Conservation (phyloP, 2,888 invertebrate genomes). For the Ametastegia equiseti region DNA sequence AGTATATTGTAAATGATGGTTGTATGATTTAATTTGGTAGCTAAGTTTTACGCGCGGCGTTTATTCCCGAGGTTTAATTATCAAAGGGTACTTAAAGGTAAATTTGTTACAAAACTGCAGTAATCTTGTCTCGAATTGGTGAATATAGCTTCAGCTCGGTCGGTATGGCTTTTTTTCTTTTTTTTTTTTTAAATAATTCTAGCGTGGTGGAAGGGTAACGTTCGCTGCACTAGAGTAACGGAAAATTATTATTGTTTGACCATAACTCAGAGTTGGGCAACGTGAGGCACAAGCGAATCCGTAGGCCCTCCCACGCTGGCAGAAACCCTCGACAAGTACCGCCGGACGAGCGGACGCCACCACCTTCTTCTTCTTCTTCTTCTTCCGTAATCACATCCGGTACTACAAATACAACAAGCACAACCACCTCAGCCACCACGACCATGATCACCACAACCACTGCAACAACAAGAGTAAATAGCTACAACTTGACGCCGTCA, state of each 20-base stretch:
- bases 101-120: neutral
- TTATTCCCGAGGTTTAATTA: neutral
- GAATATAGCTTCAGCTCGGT: neutral
- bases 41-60: neutral
- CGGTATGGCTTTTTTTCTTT: conserved; percentile 42
- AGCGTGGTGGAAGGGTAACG: conserved; percentile 33
- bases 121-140: conserved; percentile 36
- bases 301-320: conserved; percentile 72
- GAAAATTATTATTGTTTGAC: conserved; percentile 56
- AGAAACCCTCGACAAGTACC: conserved; percentile 68
- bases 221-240: conserved; percentile 38
- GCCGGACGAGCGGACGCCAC: conserved; percentile 59
- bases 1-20: neutral
- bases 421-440: conserved; percentile 33
- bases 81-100: too few relatives aligned
- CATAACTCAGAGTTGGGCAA: conserved; percentile 72
- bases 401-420: conserved; percentile 35
- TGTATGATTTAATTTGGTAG: conserved; percentile 9
- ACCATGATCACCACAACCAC: conserved; percentile 50
- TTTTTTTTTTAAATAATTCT: too few relatives aligned
- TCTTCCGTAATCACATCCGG: conserved; percentile 47
- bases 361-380: conserved; percentile 49
- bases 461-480: conserved; percentile 20
- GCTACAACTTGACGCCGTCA: conserved; percentile 44
- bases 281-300: conserved; percentile 73